phyloP scores from a whole-genome alignment of 2,888 invertebrate genomes.

The Torymus texanus region DNA sequence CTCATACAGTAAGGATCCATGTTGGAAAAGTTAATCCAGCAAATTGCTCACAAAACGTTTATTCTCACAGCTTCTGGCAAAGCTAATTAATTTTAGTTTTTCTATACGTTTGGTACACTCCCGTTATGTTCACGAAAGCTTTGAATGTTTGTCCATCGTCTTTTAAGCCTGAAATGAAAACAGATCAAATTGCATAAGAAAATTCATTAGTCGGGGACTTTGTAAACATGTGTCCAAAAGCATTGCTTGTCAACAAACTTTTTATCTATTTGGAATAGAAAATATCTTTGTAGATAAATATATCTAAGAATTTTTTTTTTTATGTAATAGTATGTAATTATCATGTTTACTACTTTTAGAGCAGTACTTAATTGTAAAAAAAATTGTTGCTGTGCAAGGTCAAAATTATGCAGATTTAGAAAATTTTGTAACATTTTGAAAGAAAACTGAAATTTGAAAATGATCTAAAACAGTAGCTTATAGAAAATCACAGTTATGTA shows the following conservation, averaged over 20 bases:
- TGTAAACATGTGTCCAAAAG: constrained; percentile 1
- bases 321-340: too few relatives aligned
- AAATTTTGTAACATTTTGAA: too few relatives aligned
- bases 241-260: constrained; percentile 7
- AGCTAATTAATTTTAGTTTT: constrained; percentile 34
- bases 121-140: constrained; percentile 33
- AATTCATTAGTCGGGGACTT: background rate
- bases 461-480: too few relatives aligned
- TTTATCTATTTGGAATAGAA: too few relatives aligned
- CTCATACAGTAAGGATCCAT: constrained; percentile 72
- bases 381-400: too few relatives aligned
- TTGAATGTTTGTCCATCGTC: constrained; percentile 30
- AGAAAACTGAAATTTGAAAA: too few relatives aligned
- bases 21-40: constrained; percentile 14
- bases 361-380: too few relatives aligned
- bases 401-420: too few relatives aligned
- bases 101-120: constrained; percentile 2
- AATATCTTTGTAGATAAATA: too few relatives aligned
- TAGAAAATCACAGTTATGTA: too few relatives aligned
- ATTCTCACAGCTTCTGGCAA: constrained; percentile 10
- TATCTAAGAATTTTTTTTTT: background rate
- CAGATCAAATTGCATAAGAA: background rate
- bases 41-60: constrained; percentile 1
- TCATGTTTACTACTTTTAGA: too few relatives aligned
- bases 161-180: constrained; percentile 40